phyloP scores from a whole-genome alignment of 2,888 invertebrate genomes.

The Tanytarsus gracilentus region DNA sequence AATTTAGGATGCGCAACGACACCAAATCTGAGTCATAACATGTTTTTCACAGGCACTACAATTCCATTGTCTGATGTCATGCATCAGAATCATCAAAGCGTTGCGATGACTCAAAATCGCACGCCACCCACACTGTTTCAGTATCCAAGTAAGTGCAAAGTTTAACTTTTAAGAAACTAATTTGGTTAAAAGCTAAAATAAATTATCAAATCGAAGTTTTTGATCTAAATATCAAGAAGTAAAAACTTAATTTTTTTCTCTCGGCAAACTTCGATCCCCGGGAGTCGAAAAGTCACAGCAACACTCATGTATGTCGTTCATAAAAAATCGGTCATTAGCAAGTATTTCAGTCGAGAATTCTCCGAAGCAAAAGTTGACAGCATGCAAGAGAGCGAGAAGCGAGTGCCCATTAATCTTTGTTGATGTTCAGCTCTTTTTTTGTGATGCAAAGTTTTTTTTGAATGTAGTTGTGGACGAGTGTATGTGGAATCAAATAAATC shows the following conservation, averaged over 20 bases:
- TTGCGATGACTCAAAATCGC: conserved; percentile 36
- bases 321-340: conserved; percentile 20
- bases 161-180: neutral
- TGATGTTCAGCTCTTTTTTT: conserved; percentile 5
- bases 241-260: too few relatives aligned
- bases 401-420: conserved; percentile 26
- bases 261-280: too few relatives aligned
- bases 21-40: conserved; percentile 33
- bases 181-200: conserved; percentile 21
- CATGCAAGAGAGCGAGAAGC: neutral
- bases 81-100: conserved; percentile 25
- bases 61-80: conserved; percentile 32
- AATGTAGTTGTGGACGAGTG: neutral
- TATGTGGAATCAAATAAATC: conserved; percentile 9
- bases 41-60: conserved; percentile 34
- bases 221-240: too few relatives aligned
- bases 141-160: conserved; percentile 65
- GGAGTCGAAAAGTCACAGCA: too few relatives aligned
- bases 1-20: conserved; percentile 31
- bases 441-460: neutral
- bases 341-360: conserved; percentile 2
- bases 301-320: neutral
- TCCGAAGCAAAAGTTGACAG: conserved; percentile 24
- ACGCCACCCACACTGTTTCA: conserved; percentile 69
- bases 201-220: too few relatives aligned